Base-by-base conservation (phyloP, 2,113 vertebrate species). In the Hippocampus barbouri region DNA sequence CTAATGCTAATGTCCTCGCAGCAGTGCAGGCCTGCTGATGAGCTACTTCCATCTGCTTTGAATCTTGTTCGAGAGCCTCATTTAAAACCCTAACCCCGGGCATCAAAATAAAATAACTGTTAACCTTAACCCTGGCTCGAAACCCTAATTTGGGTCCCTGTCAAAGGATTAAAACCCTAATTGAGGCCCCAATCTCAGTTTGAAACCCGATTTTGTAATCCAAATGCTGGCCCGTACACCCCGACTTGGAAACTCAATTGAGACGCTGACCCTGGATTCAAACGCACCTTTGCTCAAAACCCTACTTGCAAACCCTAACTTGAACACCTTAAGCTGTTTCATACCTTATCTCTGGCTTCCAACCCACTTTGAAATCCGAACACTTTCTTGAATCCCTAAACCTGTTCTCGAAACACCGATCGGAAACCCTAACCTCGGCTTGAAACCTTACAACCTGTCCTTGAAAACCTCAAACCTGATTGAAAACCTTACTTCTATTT, bases 1-100 rank as follows among this genome's bases (percentile, higher is more conserved):
- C 49, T 68, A 84, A 86, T 82, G 82, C 74, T 80, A 81, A 85
- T 79, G 67, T 18, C 10, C 68, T 30, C 65, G 73, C 79, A 3
- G 68, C 38, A 34, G 72, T 63, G 34, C 27, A 69, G 67, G 67
- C 40, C 18, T 25, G 65, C 51, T 8, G 16, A n/a, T 54, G n/a
- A 54, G 18, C 53, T 10, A n/a, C 5, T 54, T 54, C 20, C 8
- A 11, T 54, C 21, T 21, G 2, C 51, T 20, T 21, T 8, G 20
- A 53, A 21, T 6, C 51, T 18, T 5, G 6, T 8, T n/a, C 15
- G 47, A 51, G 20, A 51, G 12, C 47, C 12, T 5, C 14, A 51
- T 51, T 51, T 54, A 21, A n/a, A 54, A 23, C 20, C 53, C 21
- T 53, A 9, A 54, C 21, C 20, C 8, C 8, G 4, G 20, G 20